Evolutionary conservation across 2,113 vertebrate species (phyloP), one percentile per base, ranked within the genome.

Genomic region (Thunnus maccoyii): DNA sequence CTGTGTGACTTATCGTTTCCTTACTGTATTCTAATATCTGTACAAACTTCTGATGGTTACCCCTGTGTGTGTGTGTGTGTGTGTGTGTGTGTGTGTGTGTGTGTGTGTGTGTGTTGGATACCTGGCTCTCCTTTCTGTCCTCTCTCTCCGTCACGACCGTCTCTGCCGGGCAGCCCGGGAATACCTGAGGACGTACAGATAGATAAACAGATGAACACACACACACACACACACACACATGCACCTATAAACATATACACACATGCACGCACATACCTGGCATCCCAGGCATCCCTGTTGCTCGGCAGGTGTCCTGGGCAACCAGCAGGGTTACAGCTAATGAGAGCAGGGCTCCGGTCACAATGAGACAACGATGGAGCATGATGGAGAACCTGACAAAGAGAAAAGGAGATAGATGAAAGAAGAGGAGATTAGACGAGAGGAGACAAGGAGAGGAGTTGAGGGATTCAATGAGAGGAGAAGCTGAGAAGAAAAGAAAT

Each of bases 121-220:
- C 93, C 94, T 86, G 64, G 9, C 1, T 86, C 18, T 71, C 94
- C 94, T 72, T 89, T 93, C 15, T 93, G 48, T 56, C 94, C 94
- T 44, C 82, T 91, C 27, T 83, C 56, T 16, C 97, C 97, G 0
- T 97, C 94, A 0, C 96, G 87, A 1, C 97, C 97, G 4, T 99
- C 97, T 82, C 86, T 96, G 56, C 98, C 98, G 0, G 96, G 96
- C 1, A 93, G 1, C 0, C 97, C 98, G 0, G 97, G 97, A 36
- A 96, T 79, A 32, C 97, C 98, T 91, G 75, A 66, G 47, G 11
- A 69, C 0, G 16, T 12, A 55, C 0, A 72, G 7, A 54, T 41
- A 41, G 36, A 41, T 41, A 41, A 41, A 41, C 7, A 20, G 13
- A 44, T 78, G 0, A 57, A 54, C 16, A 57, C 44, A 72, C 7